Evolutionary conservation across 1,140 invertebrate genomes (phyloP), one percentile per base, ranked within the genome.

Genomic region (Neodiprion fabricii): DNA sequence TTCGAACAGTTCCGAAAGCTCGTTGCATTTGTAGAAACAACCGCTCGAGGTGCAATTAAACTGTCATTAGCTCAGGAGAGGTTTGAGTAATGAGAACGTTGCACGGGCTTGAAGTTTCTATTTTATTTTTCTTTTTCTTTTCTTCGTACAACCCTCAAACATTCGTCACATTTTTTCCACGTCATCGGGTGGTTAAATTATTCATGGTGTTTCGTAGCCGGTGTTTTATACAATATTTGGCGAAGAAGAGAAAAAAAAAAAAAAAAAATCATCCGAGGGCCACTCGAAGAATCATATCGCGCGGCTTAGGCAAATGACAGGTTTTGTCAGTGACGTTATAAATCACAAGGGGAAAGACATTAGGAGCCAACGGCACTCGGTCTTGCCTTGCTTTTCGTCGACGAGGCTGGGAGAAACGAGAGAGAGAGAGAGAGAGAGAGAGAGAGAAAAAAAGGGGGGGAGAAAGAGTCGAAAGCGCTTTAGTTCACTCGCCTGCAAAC

Each of bases 271-370:
- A 61, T 61, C 9, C 53, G 53, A 9, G 11, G 53, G 53, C 53
- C 9, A 61, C 11, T 61, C 53, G 7, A 61, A 61, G 0, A 61
- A 61, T 61, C 53, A 61, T 61, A 61, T 61, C 53, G 53, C 28
- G 28, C 4, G 53, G 53, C n/a, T 61, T 61, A 61, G 9, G 53
- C 11, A 61, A 61, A 61, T 61, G 53, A 61, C 53, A 61, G 53
- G 53, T 61, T 61, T 61, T 61, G 53, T 61, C 53, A 61, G 53
- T 14, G n/a, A 17, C 53, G n/a, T 61, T 61, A 61, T 61, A 61
- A 61, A 61, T 61, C 53, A 61, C 5, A 61, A 61, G 11, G 53
- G 28, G 9, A 61, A 61, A 61, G 53, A 61, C 53, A 61, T 61
- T 61, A 61, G 53, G 53, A 17, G n/a, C 11, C 53, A 5, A 40